Base-by-base conservation (phyloP, 1,140 invertebrate genomes). In the Drosophila grimshawi region DNA sequence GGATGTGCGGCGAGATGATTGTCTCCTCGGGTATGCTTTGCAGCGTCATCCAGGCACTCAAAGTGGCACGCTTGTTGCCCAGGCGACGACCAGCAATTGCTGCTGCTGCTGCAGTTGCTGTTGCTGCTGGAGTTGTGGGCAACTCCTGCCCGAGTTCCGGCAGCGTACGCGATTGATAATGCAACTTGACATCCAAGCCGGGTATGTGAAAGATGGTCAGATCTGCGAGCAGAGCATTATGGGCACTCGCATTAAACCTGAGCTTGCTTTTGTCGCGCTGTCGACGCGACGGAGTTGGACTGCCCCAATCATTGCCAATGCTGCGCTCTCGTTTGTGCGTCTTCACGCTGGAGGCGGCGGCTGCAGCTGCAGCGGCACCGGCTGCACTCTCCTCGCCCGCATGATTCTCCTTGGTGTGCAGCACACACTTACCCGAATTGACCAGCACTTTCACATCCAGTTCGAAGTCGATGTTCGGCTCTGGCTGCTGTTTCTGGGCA, bases 11-110 rank as follows among this genome's bases (percentile, higher is more conserved):
- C 80, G 97, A 98, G 76, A 99, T 97, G 61, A 98, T 97, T 0
- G 98, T 98, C 93, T 98, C 97, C 93, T 99, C 98, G 0, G 98
- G 98, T 72, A 99, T 97, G 86, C 97, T 98, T 91, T 99, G 98
- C 32, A 99, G 93, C 2, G 97, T 98, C 93, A 98, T 96, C 98
- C 98, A 99, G 10, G 98, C 97, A 93, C 98, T 98, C 1, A 99
- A 93, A 52, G 97, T 97, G 2, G 98, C 98, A 76, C 98, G 98
- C 92, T 99, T 99, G 0, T 95, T 95, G 59, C 95, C 95, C 43
- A 94, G 92, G 76, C 96, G 95, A 0, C 83, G 80, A 5, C 63
- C 49, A 19, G 39, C 46, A 2, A 19, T 19, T 19, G 57, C 45
- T 37, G 66, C 27, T 64, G 79, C 11, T 56, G 94, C 51, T 0